Base-by-base conservation (phyloP, 2,888 invertebrate species). In the Tetramorium bicarinatum region DNA sequence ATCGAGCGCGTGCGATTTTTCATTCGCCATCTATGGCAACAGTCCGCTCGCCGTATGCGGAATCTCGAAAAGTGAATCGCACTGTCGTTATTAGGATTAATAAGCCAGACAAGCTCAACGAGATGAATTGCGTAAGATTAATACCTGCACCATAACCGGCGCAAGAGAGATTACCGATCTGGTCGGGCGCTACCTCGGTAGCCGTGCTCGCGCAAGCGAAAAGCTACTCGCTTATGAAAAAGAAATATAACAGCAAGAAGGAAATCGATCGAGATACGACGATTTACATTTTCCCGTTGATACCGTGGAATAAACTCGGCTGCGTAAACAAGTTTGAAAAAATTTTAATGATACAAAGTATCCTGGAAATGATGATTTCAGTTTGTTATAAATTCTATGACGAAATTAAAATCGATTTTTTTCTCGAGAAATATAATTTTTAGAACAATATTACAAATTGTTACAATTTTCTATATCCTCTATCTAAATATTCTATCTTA, bases 41-140 rank as follows among this genome's bases (percentile, higher is more conserved):
- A 38, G 49, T 47, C 52, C 34, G 61, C 18, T 62, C 21, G 47
- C 49, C 54, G n/a, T 41, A 69, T 47, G 84, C 88, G 89, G 89
- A 92, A 91, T 90, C 88, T 88, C 83, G 90, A 92, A 91, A 91
- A 90, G 87, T 88, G 92, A 92, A 91, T 91, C 89, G 91, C 88
- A 83, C 88, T 89, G 90, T 90, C 86, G 89, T 88, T 92, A 91
- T 91, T 92, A 79, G 85, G 83, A 93, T 93, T 92, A 92, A 93
- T 92, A 93, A 92, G 81, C 88, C 87, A 88, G 90, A 89, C 91
- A 89, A 82, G 88, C 87, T 88, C 89, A 88, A 88, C 90, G 87
- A 90, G 91, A 91, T 90, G 85, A 86, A 88, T 93, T 93, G 92
- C 92, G 91, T 91, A 92, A 93, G 92, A 93, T 93, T 92, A 91